Conservation (phyloP, 2,113 vertebrate species). For the Oncorhynchus keta region DNA sequence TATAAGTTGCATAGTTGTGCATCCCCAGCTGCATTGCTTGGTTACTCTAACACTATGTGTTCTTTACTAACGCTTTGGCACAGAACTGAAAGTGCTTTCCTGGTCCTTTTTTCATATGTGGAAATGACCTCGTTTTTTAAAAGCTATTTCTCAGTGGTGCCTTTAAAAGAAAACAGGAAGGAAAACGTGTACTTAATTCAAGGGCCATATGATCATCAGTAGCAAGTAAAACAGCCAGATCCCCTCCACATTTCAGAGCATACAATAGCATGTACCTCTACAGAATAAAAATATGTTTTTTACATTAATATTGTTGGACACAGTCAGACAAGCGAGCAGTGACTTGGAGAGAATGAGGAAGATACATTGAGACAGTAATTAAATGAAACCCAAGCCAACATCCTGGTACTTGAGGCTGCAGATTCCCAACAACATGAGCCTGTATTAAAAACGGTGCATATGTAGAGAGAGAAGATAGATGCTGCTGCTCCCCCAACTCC, state of each 20-base stretch:
- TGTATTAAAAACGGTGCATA: neutral
- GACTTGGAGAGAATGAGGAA: neutral
- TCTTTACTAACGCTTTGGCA: conserved; percentile 69
- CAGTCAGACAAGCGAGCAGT: neutral
- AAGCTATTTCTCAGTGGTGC: conserved; percentile 35
- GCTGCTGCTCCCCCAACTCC: conserved; percentile 1
- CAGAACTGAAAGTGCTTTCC: conserved; percentile 58
- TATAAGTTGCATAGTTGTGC: conserved; percentile 69
- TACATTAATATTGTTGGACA: neutral
- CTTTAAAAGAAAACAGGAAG: conserved; percentile 46
- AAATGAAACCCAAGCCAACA: conserved; percentile 4
- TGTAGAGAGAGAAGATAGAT: conserved; percentile 7
- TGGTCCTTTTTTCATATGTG: neutral
- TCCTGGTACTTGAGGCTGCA: neutral
- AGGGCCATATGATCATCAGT: conserved; percentile 8
- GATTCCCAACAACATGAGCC: too few species aligned
- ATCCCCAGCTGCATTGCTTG: conserved; percentile 72
- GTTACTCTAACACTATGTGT: conserved; percentile 72
- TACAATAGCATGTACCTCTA: too few species aligned
- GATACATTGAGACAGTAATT: conserved; percentile 2
- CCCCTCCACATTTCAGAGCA: neutral
- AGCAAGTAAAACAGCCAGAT: neutral
- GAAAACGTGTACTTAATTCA: conserved; percentile 15
- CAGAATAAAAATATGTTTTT: conserved; percentile 9
- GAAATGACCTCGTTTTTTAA: conserved; percentile 41